These are phyloP conservation scores for Punctoribates punctum DNA, from an alignment of 2,888 invertebrate species.

Conservation along the genomic window DNA sequence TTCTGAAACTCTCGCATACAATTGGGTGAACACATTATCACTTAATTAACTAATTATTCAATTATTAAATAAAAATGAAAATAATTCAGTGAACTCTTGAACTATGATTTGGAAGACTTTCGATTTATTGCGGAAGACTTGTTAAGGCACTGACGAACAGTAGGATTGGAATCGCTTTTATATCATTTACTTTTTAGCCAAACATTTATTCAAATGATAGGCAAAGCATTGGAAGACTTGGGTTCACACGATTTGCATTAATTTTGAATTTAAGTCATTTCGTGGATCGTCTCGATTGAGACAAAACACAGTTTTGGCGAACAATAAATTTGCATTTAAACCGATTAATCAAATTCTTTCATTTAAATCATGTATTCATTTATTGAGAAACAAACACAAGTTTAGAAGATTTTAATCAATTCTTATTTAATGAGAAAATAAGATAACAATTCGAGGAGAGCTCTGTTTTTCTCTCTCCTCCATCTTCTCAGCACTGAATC, in stretches of 20 bases:
- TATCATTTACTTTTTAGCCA: background rate
- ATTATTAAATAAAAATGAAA: background rate
- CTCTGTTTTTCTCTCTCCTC: background rate
- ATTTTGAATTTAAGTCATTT: conserved; percentile 12
- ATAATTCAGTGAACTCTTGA: background rate
- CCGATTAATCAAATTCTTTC: background rate
- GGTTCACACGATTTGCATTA: background rate
- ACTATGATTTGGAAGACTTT: conserved; percentile 38
- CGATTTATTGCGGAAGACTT: conserved; percentile 39
- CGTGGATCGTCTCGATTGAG: background rate
- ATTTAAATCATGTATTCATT: background rate
- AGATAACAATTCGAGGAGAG: background rate
- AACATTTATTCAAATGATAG: conserved; percentile 6
- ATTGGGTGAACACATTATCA: conserved; percentile 14
- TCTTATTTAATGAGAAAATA: background rate
- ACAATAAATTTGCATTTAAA: background rate
- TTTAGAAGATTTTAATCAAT: too few relatives aligned
- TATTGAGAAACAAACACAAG: background rate
- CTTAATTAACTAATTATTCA: background rate
- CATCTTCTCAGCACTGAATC: conserved; percentile 4
- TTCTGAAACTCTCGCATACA: conserved; percentile 31
- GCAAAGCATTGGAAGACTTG: conserved; percentile 15
- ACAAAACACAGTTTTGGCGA: conserved; percentile 16
- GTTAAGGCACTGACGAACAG: conserved; percentile 26
- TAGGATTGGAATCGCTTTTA: background rate